Evolutionary conservation across 2,113 vertebrate genomes (phyloP).

Genomic region (Ceyx cyanopectus): DNA sequence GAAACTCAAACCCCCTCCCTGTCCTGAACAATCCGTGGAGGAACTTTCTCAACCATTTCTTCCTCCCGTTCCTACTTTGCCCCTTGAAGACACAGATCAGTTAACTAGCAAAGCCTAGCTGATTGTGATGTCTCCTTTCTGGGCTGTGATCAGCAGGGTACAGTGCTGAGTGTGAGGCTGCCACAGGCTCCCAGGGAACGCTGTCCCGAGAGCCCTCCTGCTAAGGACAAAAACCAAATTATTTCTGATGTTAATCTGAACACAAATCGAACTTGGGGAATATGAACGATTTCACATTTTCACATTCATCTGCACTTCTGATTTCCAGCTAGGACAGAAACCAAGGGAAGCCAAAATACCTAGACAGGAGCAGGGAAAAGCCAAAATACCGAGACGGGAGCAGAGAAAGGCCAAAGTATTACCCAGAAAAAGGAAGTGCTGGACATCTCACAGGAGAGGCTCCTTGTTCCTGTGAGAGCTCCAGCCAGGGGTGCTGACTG

Average conservation of each 20-base stretch:
- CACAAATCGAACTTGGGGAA: background rate
- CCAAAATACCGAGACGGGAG: slow-evolving; percentile 65
- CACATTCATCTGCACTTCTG: slow-evolving; percentile 19
- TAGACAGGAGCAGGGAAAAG: slow-evolving; percentile 65
- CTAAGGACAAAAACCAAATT: background rate
- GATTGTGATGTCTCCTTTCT: slow-evolving; percentile 6
- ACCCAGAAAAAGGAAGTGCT: slow-evolving; percentile 58
- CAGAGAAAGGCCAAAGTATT: slow-evolving; percentile 60
- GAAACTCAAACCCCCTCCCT: slow-evolving; percentile 56
- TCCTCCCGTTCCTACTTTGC: background rate
- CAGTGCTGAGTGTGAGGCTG: background rate
- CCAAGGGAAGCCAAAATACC: slow-evolving; percentile 63
- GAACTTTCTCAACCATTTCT: slow-evolving; percentile 51
- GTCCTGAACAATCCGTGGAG: slow-evolving; percentile 43
- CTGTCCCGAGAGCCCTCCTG: background rate
- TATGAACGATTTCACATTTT: slow-evolving; percentile 41
- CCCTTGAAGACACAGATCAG: slow-evolving; percentile 15
- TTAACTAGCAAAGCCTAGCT: slow-evolving; percentile 35
- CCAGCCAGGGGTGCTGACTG: slow-evolving; percentile 5
- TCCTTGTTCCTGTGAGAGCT: slow-evolving; percentile 50
- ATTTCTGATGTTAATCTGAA: background rate
- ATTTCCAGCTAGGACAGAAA: slow-evolving; percentile 60
- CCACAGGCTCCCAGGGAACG: background rate
- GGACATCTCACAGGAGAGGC: slow-evolving; percentile 31
- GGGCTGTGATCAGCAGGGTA: background rate